Base-by-base conservation (phyloP, 2,888 invertebrate genomes). In the Lingula anatina region DNA sequence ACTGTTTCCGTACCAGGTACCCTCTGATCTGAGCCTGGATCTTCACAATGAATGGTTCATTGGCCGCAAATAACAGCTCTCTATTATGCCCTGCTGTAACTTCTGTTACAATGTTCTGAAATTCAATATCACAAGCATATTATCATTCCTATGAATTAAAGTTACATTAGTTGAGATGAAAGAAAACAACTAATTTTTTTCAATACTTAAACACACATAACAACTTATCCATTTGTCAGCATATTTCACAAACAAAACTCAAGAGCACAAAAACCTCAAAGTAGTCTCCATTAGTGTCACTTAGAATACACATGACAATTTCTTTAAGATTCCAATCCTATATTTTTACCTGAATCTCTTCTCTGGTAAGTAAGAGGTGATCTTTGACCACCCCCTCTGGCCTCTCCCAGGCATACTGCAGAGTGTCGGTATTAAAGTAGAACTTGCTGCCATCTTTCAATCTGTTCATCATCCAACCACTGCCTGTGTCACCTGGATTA, bases 1-100 rank as follows among this genome's bases (percentile, higher is more conserved):
- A 77, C 53, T 79, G 76, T 65, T 80, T 80, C 42, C 86, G 80
- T 3, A 81, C 70, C 31, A 85, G 68, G 66, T 81, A 84, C 18
- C 86, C 86, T 57, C 83, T 79, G 46, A 81, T 79, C 41, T 76
- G 73, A 1, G 85, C 84, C 75, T 87, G 86, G 36, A 86, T 74
- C 57, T 75, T 79, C 3, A 80, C 70, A 24, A 86, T 78, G 49
- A 69, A 54, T 71, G 64, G 59, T 47, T 75, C 72, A 49, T 71
- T 72, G 18, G 73, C 60, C 43, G 68, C 60, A 55, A 73, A 70
- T 35, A 75, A 59, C 43, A 69, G 56, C 49, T 72, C 66, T 44
- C 73, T 56, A 56, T 73, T 68, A 44, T 71, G 61, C 2, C 65
- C 65, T 31, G 66, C 65, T 18, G 73, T 75, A 18, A 74, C 67